Base-by-base conservation (phyloP, 2,113 vertebrate genomes). In the Sander lucioperca region DNA sequence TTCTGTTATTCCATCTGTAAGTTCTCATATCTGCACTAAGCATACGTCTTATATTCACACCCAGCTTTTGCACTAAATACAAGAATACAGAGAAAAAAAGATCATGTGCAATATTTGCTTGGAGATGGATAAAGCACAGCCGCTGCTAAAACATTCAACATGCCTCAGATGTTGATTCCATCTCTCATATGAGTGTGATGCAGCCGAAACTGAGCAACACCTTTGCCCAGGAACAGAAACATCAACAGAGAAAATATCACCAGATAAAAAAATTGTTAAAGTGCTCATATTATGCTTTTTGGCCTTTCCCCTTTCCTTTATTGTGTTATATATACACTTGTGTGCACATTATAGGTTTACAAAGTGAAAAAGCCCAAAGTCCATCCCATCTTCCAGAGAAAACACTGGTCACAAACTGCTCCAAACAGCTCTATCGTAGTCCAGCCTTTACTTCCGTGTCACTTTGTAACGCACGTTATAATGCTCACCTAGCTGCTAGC, bases 101-200 rank as follows among this genome's bases (percentile, higher is more conserved):
- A 27, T 74, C 43, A 79, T 18, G 59, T 18, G 62, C 67, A 75
- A 82, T 39, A 79, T 63, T 33, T 80, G 76, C 69, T 58, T 56
- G 54, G 76, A 92, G 86, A 92, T 88, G 84, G 77, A 90, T 57
- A 77, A 89, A 93, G 80, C 83, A 78, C 6, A 83, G 83, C 62
- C 23, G 30, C 85, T 43, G 59, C 57, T 71, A 76, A 87, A 83
- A 76, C 43, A 39, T 73, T 93, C 92, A 92, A 89, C 87, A 92
- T 92, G 69, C 79, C 71, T 47, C 63, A 76, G 43, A 93, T 92
- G 84, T 89, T 91, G 83, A 92, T 71, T 82, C 86, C 80, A 94
- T 91, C 91, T 88, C 80, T 87, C 25, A 69, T 36, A 30, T 21
- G 78, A 83, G 61, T 45, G 27, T 82, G 53, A n/a, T 25, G 65